Percentiles rank a stretch among this genome's conserved stretches.
Conservation (phyloP, 2,797 vertebrate genomes). For the Mionectes olivaceus region DNA sequence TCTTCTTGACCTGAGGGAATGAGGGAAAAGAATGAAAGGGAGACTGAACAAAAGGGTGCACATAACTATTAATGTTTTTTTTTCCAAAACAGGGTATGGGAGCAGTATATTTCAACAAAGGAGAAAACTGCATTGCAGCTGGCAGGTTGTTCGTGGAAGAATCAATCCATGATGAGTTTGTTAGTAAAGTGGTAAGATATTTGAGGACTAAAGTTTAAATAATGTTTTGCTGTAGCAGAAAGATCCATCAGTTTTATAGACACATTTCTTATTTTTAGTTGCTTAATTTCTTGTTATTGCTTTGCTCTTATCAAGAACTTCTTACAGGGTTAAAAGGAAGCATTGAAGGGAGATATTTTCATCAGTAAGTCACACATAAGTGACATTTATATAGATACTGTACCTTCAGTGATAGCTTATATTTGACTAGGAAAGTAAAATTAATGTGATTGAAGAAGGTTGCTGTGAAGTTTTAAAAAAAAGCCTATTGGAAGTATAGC, state of each 20-base stretch:
- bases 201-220: not conserved
- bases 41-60: not conserved
- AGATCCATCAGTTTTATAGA: not conserved
- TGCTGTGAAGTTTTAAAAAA: not conserved
- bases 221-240: not conserved
- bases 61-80: not conserved
- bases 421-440: not conserved
- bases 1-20: not conserved
- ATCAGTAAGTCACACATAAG: not conserved
- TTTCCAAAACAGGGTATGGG: constrained; percentile 88
- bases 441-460: not conserved
- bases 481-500: not conserved
- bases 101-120: constrained; percentile 97
- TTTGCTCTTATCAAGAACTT: not conserved
- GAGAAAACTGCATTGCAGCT: constrained; percentile 97
- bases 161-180: constrained; percentile 92
- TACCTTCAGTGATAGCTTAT: not conserved
- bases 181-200: constrained; percentile 89
- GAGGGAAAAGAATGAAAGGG: not conserved
- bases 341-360: not conserved
- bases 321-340: not conserved
- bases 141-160: constrained; percentile 96
- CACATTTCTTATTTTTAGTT: not conserved
- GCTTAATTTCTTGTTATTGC: not conserved
- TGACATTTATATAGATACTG: not conserved